Percentiles rank a stretch among this genome's conserved stretches.
Evolutionary conservation across 2,797 vertebrate species (phyloP).

Genomic region (Nannoperca australis): DNA sequence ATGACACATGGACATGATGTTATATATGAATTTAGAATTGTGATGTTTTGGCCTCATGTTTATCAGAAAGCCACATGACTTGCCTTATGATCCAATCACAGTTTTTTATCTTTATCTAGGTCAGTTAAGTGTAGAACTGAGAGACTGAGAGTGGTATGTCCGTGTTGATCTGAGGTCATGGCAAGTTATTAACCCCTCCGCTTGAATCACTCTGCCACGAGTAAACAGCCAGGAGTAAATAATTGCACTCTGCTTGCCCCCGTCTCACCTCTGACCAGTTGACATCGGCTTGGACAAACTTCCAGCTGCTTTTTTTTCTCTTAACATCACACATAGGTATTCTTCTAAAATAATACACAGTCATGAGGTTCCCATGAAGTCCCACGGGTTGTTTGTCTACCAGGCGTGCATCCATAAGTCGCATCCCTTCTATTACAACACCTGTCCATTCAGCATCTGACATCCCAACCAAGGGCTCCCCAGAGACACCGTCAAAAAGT

Average conservation of each 20-base stretch:
- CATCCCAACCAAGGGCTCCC: conserved; percentile 53
- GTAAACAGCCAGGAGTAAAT: conserved; percentile 76
- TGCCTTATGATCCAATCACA: conserved; percentile 20
- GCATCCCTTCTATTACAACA: conserved; percentile 53
- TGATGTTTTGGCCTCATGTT: background rate
- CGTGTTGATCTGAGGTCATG: conserved; percentile 76
- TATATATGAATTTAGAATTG: background rate
- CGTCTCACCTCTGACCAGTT: conserved; percentile 67
- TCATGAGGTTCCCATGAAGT: background rate
- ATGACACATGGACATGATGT: background rate
- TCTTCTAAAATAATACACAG: conserved; percentile 45
- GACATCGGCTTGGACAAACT: conserved; percentile 64
- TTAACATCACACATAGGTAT: conserved; percentile 25
- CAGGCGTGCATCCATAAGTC: conserved; percentile 53
- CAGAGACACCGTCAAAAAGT: conserved; percentile 56
- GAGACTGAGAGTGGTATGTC: conserved; percentile 55
- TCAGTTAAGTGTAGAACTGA: conserved; percentile 29
- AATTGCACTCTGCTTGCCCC: conserved; percentile 60
- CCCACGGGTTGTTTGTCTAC: conserved; percentile 44
- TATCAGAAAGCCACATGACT: conserved; percentile 8
- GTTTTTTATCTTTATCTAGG: conserved; percentile 38
- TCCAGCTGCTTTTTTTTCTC: conserved; percentile 26
- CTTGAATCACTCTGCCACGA: conserved; percentile 71
- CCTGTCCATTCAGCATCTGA: conserved; percentile 48
- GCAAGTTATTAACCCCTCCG: conserved; percentile 81